phyloP scores from a whole-genome alignment of 2,797 vertebrate genomes.

The Hydrophis major region DNA sequence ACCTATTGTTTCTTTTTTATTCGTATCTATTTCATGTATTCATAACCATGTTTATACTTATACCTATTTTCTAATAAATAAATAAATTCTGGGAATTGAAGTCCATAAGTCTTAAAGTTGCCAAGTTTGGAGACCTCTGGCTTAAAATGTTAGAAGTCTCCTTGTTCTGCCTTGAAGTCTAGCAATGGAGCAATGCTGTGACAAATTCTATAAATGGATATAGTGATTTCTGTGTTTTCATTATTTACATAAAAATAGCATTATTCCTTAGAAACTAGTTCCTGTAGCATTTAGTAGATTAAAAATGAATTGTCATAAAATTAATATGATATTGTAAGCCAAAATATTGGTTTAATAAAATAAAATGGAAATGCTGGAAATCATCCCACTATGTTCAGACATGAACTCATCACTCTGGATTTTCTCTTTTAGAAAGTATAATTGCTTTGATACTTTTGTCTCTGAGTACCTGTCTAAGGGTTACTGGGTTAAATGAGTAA shows the following conservation, averaged over 20 bases:
- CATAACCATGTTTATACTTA: too few species aligned
- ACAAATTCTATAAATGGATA: neutral
- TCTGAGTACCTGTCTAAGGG: constrained; percentile 25
- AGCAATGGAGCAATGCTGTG: neutral
- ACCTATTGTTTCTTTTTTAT: too few species aligned
- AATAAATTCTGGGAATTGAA: too few species aligned
- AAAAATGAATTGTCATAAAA: constrained; percentile 15
- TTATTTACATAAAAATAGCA: constrained; percentile 31
- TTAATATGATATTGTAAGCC: constrained; percentile 14
- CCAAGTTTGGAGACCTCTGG: too few species aligned
- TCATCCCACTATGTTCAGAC: neutral
- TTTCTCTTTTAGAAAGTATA: constrained; percentile 25
- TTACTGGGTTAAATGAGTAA: constrained; percentile 39
- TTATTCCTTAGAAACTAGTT: constrained; percentile 15
- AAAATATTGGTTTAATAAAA: neutral
- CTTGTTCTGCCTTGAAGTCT: neutral
- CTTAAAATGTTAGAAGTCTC: neutral
- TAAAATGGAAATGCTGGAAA: neutral
- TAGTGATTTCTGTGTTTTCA: neutral
- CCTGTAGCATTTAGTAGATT: constrained; percentile 12
- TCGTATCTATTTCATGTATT: too few species aligned
- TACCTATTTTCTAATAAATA: too few species aligned
- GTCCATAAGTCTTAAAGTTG: too few species aligned
- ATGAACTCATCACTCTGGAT: constrained; percentile 26
- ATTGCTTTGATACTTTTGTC: constrained; percentile 46